Conservation (phyloP, 2,888 invertebrate species). For the Thereva unica region DNA sequence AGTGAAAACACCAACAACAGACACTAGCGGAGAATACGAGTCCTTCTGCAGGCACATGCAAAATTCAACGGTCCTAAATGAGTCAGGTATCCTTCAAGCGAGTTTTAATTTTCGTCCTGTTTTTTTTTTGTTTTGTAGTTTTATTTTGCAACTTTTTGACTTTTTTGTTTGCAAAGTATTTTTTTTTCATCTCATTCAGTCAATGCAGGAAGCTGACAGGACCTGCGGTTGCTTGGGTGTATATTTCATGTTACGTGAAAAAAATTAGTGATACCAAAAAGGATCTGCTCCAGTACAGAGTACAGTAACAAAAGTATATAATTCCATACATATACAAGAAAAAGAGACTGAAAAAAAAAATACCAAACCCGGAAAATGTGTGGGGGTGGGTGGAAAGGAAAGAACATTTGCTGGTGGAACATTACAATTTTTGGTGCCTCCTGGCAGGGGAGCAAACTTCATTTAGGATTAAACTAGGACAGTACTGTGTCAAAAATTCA, state of each 20-base stretch:
- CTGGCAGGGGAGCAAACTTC: not conserved
- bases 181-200: conserved; percentile 4
- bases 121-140: not conserved
- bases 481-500: conserved; percentile 22
- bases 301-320: too few relatives aligned
- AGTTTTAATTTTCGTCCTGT: not conserved
- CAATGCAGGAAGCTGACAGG: conserved; percentile 11
- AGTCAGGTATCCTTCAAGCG: conserved; percentile 52
- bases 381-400: not conserved
- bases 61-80: conserved; percentile 53
- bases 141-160: not conserved
- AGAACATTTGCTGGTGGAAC: conserved; percentile 5
- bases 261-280: too few relatives aligned
- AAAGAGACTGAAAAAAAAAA: too few relatives aligned
- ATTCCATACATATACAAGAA: too few relatives aligned
- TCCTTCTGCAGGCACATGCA: conserved; percentile 57
- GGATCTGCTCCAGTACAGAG: too few relatives aligned
- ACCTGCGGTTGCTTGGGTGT: not conserved
- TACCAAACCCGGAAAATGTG: not conserved
- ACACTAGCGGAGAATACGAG: conserved; percentile 52
- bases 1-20: conserved; percentile 49
- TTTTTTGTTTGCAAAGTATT: conserved; percentile 21
- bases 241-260: too few relatives aligned
- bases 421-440: not conserved
- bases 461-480: conserved; percentile 30